These are phyloP conservation scores for Patella ulyssiponensis DNA, from an alignment of 2,888 invertebrate genomes.

Conservation along the genomic window DNA sequence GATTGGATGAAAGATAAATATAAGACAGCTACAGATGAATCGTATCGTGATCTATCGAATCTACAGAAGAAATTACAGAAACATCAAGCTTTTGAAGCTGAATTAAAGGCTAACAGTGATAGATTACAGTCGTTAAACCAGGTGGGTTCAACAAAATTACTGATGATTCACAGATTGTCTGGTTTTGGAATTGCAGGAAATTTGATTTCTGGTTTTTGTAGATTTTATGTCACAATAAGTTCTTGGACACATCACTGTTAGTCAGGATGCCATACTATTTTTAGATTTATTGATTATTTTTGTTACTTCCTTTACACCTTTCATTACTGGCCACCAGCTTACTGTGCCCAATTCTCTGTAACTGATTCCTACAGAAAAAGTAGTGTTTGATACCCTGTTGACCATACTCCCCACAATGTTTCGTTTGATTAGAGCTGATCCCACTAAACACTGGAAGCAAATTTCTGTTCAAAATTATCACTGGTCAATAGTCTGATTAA, in stretches of 20 bases:
- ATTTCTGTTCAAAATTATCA: too few relatives aligned
- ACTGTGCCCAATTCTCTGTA: not conserved
- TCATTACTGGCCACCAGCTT: not conserved
- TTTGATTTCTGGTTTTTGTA: not conserved
- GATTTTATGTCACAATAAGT: not conserved
- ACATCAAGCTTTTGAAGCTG: slow-evolving; percentile 75
- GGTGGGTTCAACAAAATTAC: slow-evolving; percentile 44
- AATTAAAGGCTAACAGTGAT: slow-evolving; percentile 73
- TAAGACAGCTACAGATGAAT: slow-evolving; percentile 91
- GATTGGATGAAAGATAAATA: slow-evolving; percentile 94
- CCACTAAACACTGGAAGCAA: too few relatives aligned
- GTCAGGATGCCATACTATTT: not conserved
- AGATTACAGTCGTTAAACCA: slow-evolving; percentile 71
- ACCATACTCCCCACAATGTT: too few relatives aligned
- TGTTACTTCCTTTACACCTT: not conserved
- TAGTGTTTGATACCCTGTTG: not conserved
- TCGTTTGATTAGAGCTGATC: too few relatives aligned
- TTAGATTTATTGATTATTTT: not conserved
- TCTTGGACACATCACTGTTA: not conserved
- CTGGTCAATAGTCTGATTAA: too few relatives aligned
- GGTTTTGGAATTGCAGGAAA: not conserved
- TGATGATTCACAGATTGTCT: not conserved
- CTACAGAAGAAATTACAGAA: slow-evolving; percentile 73
- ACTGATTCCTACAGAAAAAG: not conserved
- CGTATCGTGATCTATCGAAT: slow-evolving; percentile 90